Conservation (phyloP, 2,113 vertebrate genomes). For the Oncorhynchus tshawytscha region DNA sequence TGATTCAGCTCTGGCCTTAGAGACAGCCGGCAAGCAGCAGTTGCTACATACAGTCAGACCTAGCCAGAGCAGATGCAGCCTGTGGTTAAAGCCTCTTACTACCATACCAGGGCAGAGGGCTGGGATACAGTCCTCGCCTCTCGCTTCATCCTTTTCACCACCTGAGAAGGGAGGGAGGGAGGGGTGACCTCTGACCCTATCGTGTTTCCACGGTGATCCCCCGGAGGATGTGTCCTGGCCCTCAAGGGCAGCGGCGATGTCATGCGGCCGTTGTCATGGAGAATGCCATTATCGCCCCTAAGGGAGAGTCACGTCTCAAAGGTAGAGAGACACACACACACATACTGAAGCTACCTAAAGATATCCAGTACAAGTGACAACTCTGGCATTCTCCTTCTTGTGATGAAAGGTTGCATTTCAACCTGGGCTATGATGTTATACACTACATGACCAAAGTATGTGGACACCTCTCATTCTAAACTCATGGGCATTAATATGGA, state of each 20-base stretch:
- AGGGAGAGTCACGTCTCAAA: constrained; percentile 47
- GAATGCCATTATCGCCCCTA: constrained; percentile 70
- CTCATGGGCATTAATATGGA: no score
- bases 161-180: not conserved
- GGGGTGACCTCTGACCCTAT: constrained; percentile 66
- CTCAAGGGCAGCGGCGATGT: constrained; percentile 69
- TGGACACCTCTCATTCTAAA: no score
- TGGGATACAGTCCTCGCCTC: constrained; percentile 56
- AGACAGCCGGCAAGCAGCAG: constrained; percentile 59
- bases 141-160: constrained; percentile 8
- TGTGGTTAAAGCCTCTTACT: constrained; percentile 37
- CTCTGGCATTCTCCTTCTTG: constrained; percentile 57
- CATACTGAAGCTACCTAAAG: constrained; percentile 30
- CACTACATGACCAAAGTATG: not conserved
- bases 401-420: constrained; percentile 61
- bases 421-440: constrained; percentile 30
- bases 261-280: constrained; percentile 70
- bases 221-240: constrained; percentile 54
- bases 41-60: constrained; percentile 37
- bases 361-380: constrained; percentile 59
- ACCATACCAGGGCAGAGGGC: constrained; percentile 59
- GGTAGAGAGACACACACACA: constrained; percentile 9
- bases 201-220: constrained; percentile 57
- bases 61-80: not conserved
- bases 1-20: constrained; percentile 64